phyloP scores from a whole-genome alignment of 2,113 vertebrate genomes.

The Eudyptes chrysolophus region DNA sequence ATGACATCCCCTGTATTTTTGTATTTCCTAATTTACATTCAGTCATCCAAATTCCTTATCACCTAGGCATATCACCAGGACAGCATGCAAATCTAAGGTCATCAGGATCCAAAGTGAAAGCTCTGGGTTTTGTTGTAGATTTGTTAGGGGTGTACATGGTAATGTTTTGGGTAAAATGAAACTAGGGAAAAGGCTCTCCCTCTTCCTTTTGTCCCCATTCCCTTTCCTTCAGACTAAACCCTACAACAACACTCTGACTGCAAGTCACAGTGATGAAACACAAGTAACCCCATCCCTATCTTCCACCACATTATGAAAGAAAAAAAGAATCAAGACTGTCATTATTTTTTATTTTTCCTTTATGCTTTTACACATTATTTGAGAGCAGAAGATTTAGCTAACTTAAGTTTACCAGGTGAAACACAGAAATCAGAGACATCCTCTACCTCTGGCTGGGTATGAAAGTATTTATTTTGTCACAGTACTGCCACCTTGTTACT shows the following conservation, averaged over 20 bases:
- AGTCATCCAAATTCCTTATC: background rate
- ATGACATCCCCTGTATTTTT: rapidly evolving
- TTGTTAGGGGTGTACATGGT: background rate
- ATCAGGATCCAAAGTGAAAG: background rate
- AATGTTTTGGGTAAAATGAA: background rate
- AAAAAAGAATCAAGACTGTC: background rate
- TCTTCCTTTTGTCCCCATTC: background rate
- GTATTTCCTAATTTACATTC: background rate
- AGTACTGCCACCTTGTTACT: background rate
- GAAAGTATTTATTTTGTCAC: background rate
- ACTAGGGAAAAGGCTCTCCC: background rate
- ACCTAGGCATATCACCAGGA: background rate
- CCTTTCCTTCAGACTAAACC: background rate
- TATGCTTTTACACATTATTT: background rate
- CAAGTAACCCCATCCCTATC: background rate
- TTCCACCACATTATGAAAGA: background rate
- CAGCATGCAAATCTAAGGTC: background rate
- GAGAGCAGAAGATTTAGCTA: background rate
- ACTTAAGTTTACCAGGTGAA: background rate
- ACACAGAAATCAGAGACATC: background rate
- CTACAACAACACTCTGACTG: background rate
- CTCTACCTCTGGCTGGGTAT: background rate
- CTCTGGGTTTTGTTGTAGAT: background rate
- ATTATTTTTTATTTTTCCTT: background rate
- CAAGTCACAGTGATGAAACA: background rate